Evolutionary conservation across 2,797 vertebrate species (phyloP).

Genomic region (Rhynchotus rufescens): DNA sequence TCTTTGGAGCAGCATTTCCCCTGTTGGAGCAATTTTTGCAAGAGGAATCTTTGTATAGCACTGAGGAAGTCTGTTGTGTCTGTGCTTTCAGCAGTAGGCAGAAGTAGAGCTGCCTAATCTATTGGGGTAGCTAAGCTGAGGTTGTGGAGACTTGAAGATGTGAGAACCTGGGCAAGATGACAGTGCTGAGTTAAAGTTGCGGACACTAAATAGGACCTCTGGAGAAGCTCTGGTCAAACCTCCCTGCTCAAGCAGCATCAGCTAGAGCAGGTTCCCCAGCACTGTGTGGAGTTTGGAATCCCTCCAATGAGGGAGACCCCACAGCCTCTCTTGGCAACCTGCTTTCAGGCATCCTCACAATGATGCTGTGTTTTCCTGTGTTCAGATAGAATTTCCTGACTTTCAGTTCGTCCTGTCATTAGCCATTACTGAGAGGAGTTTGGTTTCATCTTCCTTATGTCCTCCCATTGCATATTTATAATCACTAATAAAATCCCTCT

Average conservation of each 20-base stretch:
- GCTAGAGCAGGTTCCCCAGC: no score
- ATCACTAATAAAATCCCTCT: background rate
- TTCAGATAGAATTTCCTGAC: background rate
- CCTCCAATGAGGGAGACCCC: no score
- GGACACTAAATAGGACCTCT: no score
- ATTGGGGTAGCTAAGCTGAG: background rate
- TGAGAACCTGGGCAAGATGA: background rate
- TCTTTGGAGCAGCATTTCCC: background rate
- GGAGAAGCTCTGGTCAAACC: no score
- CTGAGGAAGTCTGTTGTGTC: background rate
- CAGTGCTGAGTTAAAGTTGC: background rate
- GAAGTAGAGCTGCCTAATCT: background rate
- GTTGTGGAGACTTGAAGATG: background rate
- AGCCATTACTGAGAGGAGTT: background rate
- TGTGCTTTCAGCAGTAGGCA: background rate
- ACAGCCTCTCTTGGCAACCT: no score
- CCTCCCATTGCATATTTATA: background rate
- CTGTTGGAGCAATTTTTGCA: background rate
- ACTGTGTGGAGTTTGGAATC: no score
- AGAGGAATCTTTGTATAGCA: background rate
- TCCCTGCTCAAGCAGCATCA: no score
- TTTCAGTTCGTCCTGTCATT: background rate
- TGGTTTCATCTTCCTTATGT: background rate
- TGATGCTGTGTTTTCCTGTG: background rate
- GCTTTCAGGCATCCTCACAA: no score